Conservation (phyloP, 2,797 vertebrate genomes). For the Coregonus suidteri region DNA sequence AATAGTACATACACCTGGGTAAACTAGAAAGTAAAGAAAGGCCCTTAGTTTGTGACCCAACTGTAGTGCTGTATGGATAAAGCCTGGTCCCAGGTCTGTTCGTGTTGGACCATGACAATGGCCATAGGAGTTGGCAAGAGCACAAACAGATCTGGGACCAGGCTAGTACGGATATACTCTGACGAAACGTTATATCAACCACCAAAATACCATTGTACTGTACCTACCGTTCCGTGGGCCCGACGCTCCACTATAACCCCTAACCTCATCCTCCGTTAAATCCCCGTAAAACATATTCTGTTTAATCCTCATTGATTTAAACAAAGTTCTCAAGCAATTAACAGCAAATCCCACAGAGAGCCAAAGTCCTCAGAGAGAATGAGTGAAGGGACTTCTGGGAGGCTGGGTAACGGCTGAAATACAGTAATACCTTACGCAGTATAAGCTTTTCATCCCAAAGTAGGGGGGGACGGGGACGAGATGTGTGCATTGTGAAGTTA, state of each 20-base stretch:
- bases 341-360: slow-evolving; percentile 52
- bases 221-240: background rate
- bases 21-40: background rate
- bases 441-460: slow-evolving; percentile 42
- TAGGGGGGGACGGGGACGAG: slow-evolving; percentile 34
- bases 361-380: slow-evolving; percentile 45
- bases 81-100: too few species aligned
- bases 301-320: slow-evolving; percentile 60
- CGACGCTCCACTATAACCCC: slow-evolving; percentile 13
- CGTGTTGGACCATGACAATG: background rate
- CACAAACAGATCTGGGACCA: background rate
- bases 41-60: background rate
- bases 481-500: slow-evolving; percentile 72
- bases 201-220: slow-evolving; percentile 9
- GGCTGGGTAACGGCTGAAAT: slow-evolving; percentile 55
- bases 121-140: background rate
- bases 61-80: background rate
- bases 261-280: slow-evolving; percentile 36
- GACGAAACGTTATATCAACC: background rate
- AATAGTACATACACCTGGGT: too few species aligned
- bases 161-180: background rate
- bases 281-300: slow-evolving; percentile 51
- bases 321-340: slow-evolving; percentile 69
- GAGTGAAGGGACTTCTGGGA: slow-evolving; percentile 41
- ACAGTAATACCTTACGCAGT: slow-evolving; percentile 54